Evolutionary conservation across 2,797 vertebrate genomes (phyloP).

Genomic region (Oreortyx pictus): DNA sequence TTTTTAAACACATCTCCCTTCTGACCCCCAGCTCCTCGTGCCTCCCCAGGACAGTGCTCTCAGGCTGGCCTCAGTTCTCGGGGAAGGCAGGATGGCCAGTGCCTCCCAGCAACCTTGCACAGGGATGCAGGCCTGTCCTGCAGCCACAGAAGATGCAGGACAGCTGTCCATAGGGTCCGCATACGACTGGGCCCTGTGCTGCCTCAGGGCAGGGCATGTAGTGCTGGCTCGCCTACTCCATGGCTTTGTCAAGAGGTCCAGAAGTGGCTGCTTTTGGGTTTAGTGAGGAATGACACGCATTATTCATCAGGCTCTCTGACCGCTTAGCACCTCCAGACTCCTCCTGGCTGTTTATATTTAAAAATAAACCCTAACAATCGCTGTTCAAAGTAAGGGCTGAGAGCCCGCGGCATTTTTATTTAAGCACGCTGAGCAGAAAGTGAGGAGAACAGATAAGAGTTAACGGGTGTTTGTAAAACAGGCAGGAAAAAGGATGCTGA

Average conservation of each 20-base stretch:
- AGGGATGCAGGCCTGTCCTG: neutral
- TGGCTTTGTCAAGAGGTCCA: neutral
- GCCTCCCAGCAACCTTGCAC: neutral
- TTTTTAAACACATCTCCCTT: neutral
- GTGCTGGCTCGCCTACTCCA: neutral
- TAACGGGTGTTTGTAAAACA: neutral
- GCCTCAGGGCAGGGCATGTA: neutral
- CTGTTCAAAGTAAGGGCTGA: conserved; percentile 23
- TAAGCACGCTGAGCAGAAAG: conserved; percentile 8
- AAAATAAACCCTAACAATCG: conserved; percentile 24
- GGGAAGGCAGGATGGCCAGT: neutral
- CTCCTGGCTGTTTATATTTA: conserved; percentile 31
- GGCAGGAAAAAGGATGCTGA: conserved; percentile 15
- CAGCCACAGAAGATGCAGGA: neutral
- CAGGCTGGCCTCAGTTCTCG: neutral
- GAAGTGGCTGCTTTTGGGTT: neutral
- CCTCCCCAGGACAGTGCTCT: accelerated
- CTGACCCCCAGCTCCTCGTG: accelerated
- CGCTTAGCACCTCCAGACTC: conserved; percentile 29
- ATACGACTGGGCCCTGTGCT: accelerated
- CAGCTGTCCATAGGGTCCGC: accelerated
- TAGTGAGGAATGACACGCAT: neutral
- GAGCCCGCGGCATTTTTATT: conserved; percentile 28
- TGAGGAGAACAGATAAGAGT: conserved; percentile 18
- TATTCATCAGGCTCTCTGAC: neutral